A percentile compares a stretch with the other conserved stretches of the same genome.
Conservation (phyloP, 1,140 invertebrate genomes). For the Aphis gossypii region DNA sequence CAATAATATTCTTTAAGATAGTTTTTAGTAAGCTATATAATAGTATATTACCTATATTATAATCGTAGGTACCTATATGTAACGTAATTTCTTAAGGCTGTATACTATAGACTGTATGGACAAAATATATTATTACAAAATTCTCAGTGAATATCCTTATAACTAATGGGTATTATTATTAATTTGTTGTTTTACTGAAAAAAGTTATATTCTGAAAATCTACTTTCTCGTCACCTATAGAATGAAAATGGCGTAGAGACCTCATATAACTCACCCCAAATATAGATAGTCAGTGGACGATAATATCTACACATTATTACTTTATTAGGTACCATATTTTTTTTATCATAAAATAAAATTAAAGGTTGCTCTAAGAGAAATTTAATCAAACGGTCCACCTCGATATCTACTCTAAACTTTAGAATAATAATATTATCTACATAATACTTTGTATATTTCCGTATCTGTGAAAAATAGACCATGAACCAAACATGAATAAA, state of each 20-base stretch:
- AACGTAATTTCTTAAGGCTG: background rate
- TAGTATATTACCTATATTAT: too few relatives aligned
- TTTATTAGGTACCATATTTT: too few relatives aligned
- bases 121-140: background rate
- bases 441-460: background rate
- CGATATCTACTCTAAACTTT: background rate
- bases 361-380: too few relatives aligned
- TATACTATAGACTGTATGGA: background rate
- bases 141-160: background rate
- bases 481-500: background rate
- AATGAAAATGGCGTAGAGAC: too few relatives aligned
- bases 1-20: background rate
- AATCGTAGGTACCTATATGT: background rate
- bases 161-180: background rate
- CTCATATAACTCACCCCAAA: too few relatives aligned
- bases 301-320: too few relatives aligned
- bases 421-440: background rate
- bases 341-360: too few relatives aligned
- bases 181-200: background rate
- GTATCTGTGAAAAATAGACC: background rate
- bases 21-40: background rate
- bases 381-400: background rate
- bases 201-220: background rate
- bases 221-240: too few relatives aligned
- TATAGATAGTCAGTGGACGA: too few relatives aligned